These are phyloP conservation scores for Heliothis subflexa DNA, from an alignment of 1,140 invertebrate genomes.

Conservation along the genomic window DNA sequence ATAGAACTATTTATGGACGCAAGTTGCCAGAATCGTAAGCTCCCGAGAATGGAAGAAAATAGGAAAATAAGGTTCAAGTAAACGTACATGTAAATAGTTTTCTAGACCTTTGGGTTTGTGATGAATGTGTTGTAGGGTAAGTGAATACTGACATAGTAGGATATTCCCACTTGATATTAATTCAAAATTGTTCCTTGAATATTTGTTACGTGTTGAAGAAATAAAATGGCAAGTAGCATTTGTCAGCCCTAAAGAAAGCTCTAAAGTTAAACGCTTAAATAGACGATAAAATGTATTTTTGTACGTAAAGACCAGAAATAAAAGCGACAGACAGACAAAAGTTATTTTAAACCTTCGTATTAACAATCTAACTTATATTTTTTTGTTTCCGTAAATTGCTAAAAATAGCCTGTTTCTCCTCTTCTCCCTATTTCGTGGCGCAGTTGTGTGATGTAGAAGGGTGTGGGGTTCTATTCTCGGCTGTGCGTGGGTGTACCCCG, in stretches of 20 bases:
- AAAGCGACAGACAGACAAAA: background rate
- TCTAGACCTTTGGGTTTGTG: conserved; percentile 12
- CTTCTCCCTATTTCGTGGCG: conserved; percentile 23
- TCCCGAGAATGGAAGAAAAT: conserved; percentile 8
- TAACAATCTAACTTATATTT: conserved; percentile 26
- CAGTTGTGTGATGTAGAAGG: conserved; percentile 41
- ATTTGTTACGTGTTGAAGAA: too few relatives aligned
- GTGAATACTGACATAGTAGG: background rate
- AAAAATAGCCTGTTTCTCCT: conserved; percentile 30
- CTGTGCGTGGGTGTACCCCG: conserved; percentile 53
- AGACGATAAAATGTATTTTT: background rate
- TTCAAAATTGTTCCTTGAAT: too few relatives aligned
- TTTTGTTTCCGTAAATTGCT: conserved; percentile 26
- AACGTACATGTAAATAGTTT: background rate
- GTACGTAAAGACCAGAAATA: background rate
- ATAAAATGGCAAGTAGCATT: too few relatives aligned
- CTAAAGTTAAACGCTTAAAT: background rate
- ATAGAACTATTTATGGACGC: background rate
- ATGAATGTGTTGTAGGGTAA: background rate
- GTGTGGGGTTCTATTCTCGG: conserved; percentile 65
- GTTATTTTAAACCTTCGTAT: background rate
- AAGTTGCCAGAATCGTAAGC: conserved; percentile 9
- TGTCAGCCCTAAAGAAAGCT: background rate
- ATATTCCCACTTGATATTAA: too few relatives aligned
- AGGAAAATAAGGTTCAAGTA: conserved; percentile 4